These are phyloP conservation scores for Xylota sylvarum DNA, from an alignment of 2,888 invertebrate genomes.

Conservation along the genomic window DNA sequence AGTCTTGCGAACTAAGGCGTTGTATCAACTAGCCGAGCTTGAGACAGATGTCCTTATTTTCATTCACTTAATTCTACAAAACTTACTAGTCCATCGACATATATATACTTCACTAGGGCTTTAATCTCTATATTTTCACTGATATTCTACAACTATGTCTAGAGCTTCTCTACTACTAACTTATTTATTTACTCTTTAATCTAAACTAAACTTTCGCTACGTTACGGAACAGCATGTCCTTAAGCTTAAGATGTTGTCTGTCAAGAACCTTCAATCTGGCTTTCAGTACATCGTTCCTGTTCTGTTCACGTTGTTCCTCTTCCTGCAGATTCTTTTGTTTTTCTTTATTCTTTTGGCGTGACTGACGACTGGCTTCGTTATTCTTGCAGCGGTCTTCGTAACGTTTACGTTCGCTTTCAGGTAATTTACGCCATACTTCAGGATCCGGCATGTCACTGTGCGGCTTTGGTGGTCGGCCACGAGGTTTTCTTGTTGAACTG, in stretches of 20 bases:
- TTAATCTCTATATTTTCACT: constrained; percentile 15
- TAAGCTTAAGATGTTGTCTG: constrained; percentile 16
- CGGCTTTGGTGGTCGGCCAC: constrained; percentile 82
- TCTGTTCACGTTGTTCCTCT: constrained; percentile 77
- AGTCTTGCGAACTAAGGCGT: too few relatives aligned
- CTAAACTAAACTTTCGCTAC: not conserved
- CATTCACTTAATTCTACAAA: constrained; percentile 63
- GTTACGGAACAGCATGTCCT: constrained; percentile 19
- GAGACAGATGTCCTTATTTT: too few relatives aligned
- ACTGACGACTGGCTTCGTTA: constrained; percentile 83
- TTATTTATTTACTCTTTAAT: not conserved
- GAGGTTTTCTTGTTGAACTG: constrained; percentile 64
- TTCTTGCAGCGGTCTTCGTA: constrained; percentile 82
- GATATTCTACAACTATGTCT: constrained; percentile 18
- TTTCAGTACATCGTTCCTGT: constrained; percentile 48
- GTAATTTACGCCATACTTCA: constrained; percentile 78
- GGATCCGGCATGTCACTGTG: constrained; percentile 83
- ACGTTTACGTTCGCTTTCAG: constrained; percentile 80
- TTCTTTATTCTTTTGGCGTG: constrained; percentile 82
- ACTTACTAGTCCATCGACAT: constrained; percentile 27
- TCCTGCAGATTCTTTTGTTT: constrained; percentile 80
- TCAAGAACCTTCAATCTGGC: constrained; percentile 10
- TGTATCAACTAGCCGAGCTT: too few relatives aligned
- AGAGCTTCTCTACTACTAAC: not conserved
- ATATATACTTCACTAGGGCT: constrained; percentile 28